Conservation (phyloP, 2,888 invertebrate species). For the Sphaeridia pumilis region DNA sequence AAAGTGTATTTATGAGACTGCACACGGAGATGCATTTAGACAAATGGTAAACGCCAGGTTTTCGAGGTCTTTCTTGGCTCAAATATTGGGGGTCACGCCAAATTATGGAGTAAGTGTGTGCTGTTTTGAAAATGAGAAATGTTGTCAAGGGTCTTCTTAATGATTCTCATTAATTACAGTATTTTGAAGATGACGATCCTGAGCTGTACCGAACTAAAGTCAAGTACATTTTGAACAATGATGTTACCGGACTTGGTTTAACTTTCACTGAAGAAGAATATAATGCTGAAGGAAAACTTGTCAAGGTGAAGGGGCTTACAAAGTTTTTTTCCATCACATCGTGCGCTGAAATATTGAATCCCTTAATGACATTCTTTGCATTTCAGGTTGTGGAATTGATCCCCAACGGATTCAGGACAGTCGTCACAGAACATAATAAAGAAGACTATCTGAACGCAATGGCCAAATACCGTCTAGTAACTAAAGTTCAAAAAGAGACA, state of each 20-base stretch:
- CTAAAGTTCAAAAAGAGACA: conserved; percentile 66
- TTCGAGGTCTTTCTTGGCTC: conserved; percentile 82
- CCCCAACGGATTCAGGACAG: conserved; percentile 63
- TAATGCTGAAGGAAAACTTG: conserved; percentile 59
- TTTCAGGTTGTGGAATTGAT: conserved; percentile 58
- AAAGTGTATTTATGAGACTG: conserved; percentile 87
- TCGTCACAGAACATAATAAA: conserved; percentile 62
- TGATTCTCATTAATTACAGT: conserved; percentile 46
- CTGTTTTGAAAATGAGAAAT: not conserved
- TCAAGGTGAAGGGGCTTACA: conserved; percentile 50
- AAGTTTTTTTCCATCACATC: too few relatives aligned
- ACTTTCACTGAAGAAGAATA: conserved; percentile 83
- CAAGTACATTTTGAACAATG: conserved; percentile 79
- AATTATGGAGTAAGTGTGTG: conserved; percentile 65
- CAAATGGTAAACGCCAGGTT: conserved; percentile 81
- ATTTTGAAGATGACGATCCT: conserved; percentile 92
- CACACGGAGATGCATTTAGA: conserved; percentile 73
- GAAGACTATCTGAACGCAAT: conserved; percentile 73
- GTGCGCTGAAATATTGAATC: too few relatives aligned
- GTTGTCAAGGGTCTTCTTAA: not conserved
- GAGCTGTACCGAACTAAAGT: conserved; percentile 83
- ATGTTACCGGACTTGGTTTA: conserved; percentile 65
- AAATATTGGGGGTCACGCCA: conserved; percentile 84
- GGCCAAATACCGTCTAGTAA: conserved; percentile 75
- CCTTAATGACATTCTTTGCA: too few relatives aligned